Evolutionary conservation across 2,888 invertebrate genomes (phyloP).

Genomic region (Zaprionus lineosus): DNA sequence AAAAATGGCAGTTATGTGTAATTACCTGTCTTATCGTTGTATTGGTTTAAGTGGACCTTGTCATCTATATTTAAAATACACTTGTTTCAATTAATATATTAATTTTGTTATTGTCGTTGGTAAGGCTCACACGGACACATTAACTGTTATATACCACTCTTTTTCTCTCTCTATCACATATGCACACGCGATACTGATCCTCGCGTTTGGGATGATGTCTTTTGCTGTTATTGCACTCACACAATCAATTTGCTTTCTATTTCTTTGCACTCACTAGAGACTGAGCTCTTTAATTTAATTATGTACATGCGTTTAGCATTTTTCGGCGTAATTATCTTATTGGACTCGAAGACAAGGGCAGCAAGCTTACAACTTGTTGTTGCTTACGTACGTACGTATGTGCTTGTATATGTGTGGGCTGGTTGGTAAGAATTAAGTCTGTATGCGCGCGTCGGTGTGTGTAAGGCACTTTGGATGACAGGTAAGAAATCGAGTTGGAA

Average conservation of each 20-base stretch:
- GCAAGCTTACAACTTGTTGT: constrained; percentile 49
- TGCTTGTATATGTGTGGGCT: constrained; percentile 28
- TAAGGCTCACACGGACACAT: constrained; percentile 10
- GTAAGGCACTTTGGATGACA: constrained; percentile 55
- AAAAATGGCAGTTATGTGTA: constrained; percentile 42
- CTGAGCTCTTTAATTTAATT: constrained; percentile 29
- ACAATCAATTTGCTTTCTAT: constrained; percentile 7
- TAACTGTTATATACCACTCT: constrained; percentile 5
- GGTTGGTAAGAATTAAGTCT: constrained; percentile 43
- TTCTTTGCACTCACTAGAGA: constrained; percentile 13
- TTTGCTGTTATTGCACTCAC: constrained; percentile 30
- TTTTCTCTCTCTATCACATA: constrained; percentile 5
- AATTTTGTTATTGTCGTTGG: constrained; percentile 1
- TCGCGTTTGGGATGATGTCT: constrained; percentile 73
- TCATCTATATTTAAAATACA: constrained; percentile 68
- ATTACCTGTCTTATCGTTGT: constrained; percentile 57
- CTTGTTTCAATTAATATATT: constrained; percentile 46
- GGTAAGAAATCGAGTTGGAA: constrained; percentile 43
- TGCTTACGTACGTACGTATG: constrained; percentile 33
- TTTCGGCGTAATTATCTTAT: constrained; percentile 47
- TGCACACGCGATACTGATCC: constrained; percentile 78
- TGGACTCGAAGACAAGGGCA: constrained; percentile 33
- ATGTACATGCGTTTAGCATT: constrained; percentile 28
- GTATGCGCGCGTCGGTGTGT: constrained; percentile 35
- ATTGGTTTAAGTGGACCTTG: constrained; percentile 57